Conservation (phyloP, 2,888 invertebrate species). For the Troides helena region DNA sequence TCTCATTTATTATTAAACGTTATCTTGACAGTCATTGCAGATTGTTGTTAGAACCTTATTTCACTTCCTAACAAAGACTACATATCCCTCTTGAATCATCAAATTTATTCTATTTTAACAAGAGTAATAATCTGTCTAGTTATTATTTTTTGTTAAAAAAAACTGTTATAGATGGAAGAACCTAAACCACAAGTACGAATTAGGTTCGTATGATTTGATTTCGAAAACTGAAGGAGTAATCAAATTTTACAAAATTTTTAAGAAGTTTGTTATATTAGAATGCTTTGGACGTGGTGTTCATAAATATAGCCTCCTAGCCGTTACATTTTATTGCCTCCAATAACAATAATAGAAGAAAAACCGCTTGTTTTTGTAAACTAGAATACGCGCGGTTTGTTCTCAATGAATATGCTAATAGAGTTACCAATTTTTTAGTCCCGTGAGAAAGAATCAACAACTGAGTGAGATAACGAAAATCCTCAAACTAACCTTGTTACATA, state of each 20-base stretch:
- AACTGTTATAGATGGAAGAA: too few species aligned
- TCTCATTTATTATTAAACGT: conserved; percentile 4
- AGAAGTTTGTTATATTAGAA: too few species aligned
- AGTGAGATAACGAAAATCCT: conserved; percentile 49
- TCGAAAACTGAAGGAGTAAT: too few species aligned
- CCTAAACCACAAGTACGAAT: too few species aligned
- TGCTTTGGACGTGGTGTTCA: neutral
- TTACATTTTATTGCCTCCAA: neutral
- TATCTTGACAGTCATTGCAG: neutral
- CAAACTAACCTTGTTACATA: conserved; percentile 34
- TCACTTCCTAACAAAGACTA: neutral
- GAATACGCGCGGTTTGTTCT: conserved; percentile 56
- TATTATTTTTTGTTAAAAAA: too few species aligned
- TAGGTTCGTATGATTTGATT: too few species aligned
- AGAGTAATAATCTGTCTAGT: neutral
- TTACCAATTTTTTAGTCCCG: conserved; percentile 66
- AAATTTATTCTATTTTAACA: neutral
- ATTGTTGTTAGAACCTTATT: neutral
- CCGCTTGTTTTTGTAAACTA: conserved; percentile 35
- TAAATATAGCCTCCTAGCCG: neutral
- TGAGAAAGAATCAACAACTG: conserved; percentile 61
- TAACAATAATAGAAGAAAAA: conserved; percentile 13
- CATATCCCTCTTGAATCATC: neutral
- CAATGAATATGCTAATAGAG: conserved; percentile 67
- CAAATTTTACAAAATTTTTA: too few species aligned